Evolutionary conservation across 1,140 invertebrate genomes (phyloP).

Genomic region (Pomacea maculata): DNA sequence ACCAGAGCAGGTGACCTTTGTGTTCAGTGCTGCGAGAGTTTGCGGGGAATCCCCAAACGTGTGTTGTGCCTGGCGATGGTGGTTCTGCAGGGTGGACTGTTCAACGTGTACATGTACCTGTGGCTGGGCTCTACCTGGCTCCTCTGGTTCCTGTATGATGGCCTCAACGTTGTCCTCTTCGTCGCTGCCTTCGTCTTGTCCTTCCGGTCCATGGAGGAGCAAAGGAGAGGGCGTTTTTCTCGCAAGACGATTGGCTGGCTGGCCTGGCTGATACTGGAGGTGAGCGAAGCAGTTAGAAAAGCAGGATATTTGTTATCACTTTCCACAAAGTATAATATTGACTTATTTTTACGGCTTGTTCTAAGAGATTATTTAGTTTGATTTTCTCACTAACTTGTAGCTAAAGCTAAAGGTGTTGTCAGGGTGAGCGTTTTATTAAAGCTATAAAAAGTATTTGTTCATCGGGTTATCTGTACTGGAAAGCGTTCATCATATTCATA

Average conservation of each 20-base stretch:
- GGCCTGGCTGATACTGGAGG: slow-evolving; percentile 66
- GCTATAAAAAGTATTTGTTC: no score
- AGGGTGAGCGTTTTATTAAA: no score
- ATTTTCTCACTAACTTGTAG: no score
- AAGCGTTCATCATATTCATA: no score
- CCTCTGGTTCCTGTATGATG: slow-evolving; percentile 43
- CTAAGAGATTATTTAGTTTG: no score
- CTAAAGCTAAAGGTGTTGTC: no score
- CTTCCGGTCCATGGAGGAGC: slow-evolving; percentile 22
- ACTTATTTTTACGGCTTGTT: no score
- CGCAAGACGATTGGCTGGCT: slow-evolving; percentile 65
- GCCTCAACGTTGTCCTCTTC: slow-evolving; percentile 38
- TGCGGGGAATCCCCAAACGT: slow-evolving; percentile 42
- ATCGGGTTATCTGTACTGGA: no score
- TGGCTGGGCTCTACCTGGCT: slow-evolving; percentile 39
- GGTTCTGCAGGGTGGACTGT: slow-evolving; percentile 38
- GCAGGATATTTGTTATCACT: no score
- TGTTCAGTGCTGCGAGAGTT: slow-evolving; percentile 38
- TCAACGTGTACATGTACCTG: slow-evolving; percentile 42
- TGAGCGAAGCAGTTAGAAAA: no score
- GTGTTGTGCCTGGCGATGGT: slow-evolving; percentile 38
- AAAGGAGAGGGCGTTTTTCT: not conserved
- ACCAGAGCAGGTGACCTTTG: slow-evolving; percentile 33
- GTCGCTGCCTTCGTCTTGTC: slow-evolving; percentile 45
- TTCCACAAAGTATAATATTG: no score